phyloP scores from a whole-genome alignment of 92 coral and sea anemone genomes.

The Porites lobata region DNA sequence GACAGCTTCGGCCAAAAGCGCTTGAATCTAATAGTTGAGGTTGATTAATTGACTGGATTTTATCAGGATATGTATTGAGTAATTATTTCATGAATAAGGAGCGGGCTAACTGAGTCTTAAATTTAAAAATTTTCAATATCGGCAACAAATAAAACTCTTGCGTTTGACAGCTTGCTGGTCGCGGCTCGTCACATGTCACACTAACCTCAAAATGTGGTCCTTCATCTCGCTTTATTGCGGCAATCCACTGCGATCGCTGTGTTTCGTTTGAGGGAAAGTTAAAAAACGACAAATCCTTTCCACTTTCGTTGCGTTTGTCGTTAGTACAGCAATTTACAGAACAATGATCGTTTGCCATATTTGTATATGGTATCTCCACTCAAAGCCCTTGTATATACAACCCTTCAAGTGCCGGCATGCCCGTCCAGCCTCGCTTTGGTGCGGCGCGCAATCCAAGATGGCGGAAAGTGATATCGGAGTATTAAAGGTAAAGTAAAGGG shows the following conservation, averaged over 20 bases:
- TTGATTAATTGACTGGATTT: slow-evolving; percentile 22
- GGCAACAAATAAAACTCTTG: slow-evolving; percentile 18
- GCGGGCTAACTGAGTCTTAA: slow-evolving; percentile 37
- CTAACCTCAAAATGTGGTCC: slow-evolving; percentile 44
- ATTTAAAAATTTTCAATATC: slow-evolving; percentile 36
- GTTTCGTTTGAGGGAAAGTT: slow-evolving; percentile 50
- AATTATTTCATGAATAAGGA: slow-evolving; percentile 29
- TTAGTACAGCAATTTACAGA: slow-evolving; percentile 40
- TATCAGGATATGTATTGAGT: slow-evolving; percentile 33
- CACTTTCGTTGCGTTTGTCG: slow-evolving; percentile 47
- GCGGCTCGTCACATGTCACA: slow-evolving; percentile 3
- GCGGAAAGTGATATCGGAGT: slow-evolving; percentile 53
- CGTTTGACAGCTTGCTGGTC: slow-evolving; percentile 53
- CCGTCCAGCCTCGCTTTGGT: slow-evolving; percentile 34
- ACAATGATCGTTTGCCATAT: slow-evolving; percentile 44
- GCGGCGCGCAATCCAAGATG: slow-evolving; percentile 28
- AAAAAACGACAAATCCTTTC: slow-evolving; percentile 54
- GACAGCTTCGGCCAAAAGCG: slow-evolving; percentile 49
- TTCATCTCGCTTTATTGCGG: slow-evolving; percentile 69
- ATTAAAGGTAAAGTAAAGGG: background rate
- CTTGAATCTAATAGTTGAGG: slow-evolving; percentile 18
- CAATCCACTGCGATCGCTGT: slow-evolving; percentile 52
- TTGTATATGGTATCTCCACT: slow-evolving; percentile 25
- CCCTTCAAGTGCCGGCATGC: slow-evolving; percentile 11
- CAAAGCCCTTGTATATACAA: slow-evolving; percentile 20